Evolutionary conservation across 2,888 invertebrate genomes (phyloP).

Genomic region (Ypsolopha sequella): DNA sequence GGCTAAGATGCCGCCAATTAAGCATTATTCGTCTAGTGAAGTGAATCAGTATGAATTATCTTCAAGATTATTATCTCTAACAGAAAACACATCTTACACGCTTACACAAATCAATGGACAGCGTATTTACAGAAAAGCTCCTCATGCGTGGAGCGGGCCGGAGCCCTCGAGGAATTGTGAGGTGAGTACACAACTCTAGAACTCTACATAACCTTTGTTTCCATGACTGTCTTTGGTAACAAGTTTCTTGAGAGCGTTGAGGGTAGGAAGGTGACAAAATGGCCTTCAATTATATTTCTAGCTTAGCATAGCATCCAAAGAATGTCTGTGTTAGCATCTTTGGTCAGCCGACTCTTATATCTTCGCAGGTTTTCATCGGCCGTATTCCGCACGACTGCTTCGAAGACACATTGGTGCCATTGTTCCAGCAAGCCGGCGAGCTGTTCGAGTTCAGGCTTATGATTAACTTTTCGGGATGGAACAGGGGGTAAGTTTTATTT

Average conservation of each 20-base stretch:
- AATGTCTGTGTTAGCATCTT: too few species aligned
- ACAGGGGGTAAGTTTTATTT: constrained; percentile 72
- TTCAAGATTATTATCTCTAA: constrained; percentile 60
- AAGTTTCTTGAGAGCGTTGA: too few species aligned
- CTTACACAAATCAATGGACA: constrained; percentile 78
- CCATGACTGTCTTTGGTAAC: too few species aligned
- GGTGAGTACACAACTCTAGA: constrained; percentile 34
- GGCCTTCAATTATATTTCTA: too few species aligned
- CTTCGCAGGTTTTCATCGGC: constrained; percentile 71
- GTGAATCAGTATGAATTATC: constrained; percentile 67
- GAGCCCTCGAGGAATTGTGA: constrained; percentile 74
- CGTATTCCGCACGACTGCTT: constrained; percentile 76
- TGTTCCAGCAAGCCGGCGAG: constrained; percentile 69
- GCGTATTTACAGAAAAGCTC: constrained; percentile 74
- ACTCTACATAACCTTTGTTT: too few species aligned
- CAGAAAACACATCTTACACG: constrained; percentile 62
- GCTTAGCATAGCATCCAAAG: too few species aligned
- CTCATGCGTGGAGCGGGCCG: constrained; percentile 63
- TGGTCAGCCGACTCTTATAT: neutral
- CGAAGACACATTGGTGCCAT: constrained; percentile 74
- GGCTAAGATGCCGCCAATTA: constrained; percentile 57
- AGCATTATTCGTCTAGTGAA: constrained; percentile 64
- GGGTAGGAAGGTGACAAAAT: too few species aligned
- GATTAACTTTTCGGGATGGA: constrained; percentile 81
- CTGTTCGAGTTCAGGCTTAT: constrained; percentile 81